Evolutionary conservation across 35 echinoderm and acorn worm genomes (phyloP), one percentile per base, ranked within the genome.

Genomic region (Amphiura filiformis): DNA sequence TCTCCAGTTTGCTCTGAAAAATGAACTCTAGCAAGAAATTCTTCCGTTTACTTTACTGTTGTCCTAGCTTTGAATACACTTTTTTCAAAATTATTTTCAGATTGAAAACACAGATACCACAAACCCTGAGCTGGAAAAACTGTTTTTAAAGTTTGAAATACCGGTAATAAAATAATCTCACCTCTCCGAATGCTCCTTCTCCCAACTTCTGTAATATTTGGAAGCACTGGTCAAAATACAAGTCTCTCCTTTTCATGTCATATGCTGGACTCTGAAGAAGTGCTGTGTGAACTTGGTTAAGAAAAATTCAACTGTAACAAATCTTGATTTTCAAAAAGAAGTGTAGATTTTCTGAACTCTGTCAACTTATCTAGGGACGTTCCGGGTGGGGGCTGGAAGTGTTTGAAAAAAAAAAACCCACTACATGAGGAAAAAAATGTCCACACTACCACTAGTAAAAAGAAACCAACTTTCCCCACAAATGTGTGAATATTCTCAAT

Each of bases 161-260:
- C 41, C 4, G 17, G 4, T 47, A 47, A 47, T 4, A 47, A 47
- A 9, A 17, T 17, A 47, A 17, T 47, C 77, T 90, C 78, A 98
- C 96, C 87, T 98, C 96, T 82, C 96, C 96, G 88, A 98, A 98
- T 0, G 96, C 94, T 20, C 96, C 96, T 44, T 90, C 96, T 39
- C 96, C 96, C 37, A 98, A 82, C 88, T 93, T 94, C 13, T 81
- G 37, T 20, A 89, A 81, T 35, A 94, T 80, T 41, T 83, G 61
- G 86, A 98, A 98, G 81, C 96, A 98, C 80, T 98, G 96, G 78
- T 94, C 92, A 82, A 98, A 98, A 52, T 82, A 92, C 11, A 94
- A 90, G 26, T 79, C 86, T 38, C 44, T 83, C 33, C 89, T 94
- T 17, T 76, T 86, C 52, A 64, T 57, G 49, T 94, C 86, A 80